Base-by-base conservation (phyloP, 2,113 vertebrate genomes). In the Elanoides forficatus region DNA sequence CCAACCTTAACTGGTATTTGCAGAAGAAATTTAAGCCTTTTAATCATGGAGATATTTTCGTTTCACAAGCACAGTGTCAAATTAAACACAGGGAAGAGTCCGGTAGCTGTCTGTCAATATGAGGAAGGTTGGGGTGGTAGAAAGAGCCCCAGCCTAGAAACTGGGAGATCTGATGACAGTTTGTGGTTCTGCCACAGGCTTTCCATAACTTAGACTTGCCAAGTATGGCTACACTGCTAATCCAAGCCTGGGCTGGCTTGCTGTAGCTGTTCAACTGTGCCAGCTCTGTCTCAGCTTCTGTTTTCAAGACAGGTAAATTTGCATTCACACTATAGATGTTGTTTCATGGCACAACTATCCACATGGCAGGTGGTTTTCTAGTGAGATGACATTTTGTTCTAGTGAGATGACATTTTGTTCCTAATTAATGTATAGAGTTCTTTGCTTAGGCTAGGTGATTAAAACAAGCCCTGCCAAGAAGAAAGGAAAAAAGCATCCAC, bases 321-420 rank as follows among this genome's bases (percentile, higher is more conserved):
- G 63, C 76, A 87, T 94, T 91, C 86, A 63, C 7, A 10, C 70
- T 95, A 53, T 27, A 55, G 76, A 84, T n/a, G 50, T 38, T 95
- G 81, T 50, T 91, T 75, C 72, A 52, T 1, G 0, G 76, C 73
- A 87, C 42, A 74, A 30, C 56, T 74, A 95, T 71, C 80, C 59
- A 67, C 68, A 19, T 67, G 72, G 56, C 91, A 96, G 68, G 86
- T 89, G 83, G 38, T 74, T 94, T 96, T 85, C 90, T 72, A 71
- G 66, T 58, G 60, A 91, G 82, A 72, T 60, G 76, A 94, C 58
- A 76, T 85, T 90, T 85, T 90, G 68, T 88, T 83, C 83, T 56
- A 82, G 42, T 38, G 73, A 90, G 78, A 87, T 75, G 96, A 85
- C 56, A 93, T 93, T 97, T 95, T 95, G 68, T 71, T 94, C 76